Base-by-base conservation (phyloP, 2,797 vertebrate genomes). In the Poeciliopsis turneri region DNA sequence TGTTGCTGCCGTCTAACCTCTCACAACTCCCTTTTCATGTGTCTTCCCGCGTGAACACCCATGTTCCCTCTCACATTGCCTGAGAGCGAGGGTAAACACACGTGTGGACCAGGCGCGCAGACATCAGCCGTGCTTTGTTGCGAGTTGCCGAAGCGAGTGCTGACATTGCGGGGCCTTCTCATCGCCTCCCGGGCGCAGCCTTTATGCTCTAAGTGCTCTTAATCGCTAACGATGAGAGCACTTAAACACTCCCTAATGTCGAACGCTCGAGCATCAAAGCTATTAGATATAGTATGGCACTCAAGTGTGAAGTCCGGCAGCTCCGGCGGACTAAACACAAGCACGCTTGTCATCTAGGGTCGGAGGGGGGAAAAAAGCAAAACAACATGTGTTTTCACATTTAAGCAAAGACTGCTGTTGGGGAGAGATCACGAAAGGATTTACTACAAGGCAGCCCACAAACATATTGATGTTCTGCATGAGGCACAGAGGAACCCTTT, bases 181-280 rank as follows among this genome's bases (percentile, higher is more conserved):
- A 39, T 87, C 89, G 82, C 86, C 89, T 86, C 64, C 74, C 41
- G 75, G 82, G 78, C 59, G 1, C 41, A 75, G 84, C 81, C 78
- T 88, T 86, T 89, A 78, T 81, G 77, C 23, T 61, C 72, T 72
- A 85, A 89, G 84, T 87, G 87, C 86, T 78, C 86, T 89, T 88
- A 78, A 91, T 91, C 84, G 78, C 86, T 69, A 69, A 87, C 53
- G 84, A 79, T 80, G 71, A 93, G 90, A 84, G 86, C 91, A 81
- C 90, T 93, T 84, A 84, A 89, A 72, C 76, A 28, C 83, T 84
- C 74, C 82, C 83, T 76, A 78, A 86, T 75, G 89, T 86, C 82
- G 57, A 77, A 81, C 71, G 74, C 59, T 43, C 12, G n/a, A 72
- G 84, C 84, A 86, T 91, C 83, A 75, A 51, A 84, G 81, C 77